Base-by-base conservation (phyloP, 2,113 vertebrate species). In the Catharus bicknelli region DNA sequence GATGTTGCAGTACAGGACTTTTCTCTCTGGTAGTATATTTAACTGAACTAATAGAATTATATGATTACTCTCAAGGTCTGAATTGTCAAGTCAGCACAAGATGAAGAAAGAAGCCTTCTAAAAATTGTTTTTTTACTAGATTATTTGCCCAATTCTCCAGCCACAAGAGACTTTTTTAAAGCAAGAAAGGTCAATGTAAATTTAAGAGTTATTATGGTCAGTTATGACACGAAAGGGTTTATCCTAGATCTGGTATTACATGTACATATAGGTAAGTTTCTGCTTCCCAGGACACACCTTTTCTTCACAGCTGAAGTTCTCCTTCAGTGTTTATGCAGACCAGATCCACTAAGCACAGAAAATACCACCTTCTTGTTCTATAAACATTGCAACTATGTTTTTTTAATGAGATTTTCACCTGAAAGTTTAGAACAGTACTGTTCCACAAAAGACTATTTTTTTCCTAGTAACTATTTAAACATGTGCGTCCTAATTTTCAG, bases 401-500 rank as follows among this genome's bases (percentile, higher is more conserved):
- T 69, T 47, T 51, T 27, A 50, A n/a, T 9, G 12, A 6, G 13
- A 50, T 59, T 87, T 59, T 53, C 30, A 67, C 16, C 13, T 17
- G 25, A 70, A 54, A 10, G 40, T 62, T 77, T 21, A 74, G 32
- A 83, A 86, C 5, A 63, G 19, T 6, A 54, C 4, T 53, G 20
- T 26, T 59, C 2, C 25, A 61, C 5, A 40, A 32, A 66, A 20
- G 0, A 38, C 0, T 9, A 3, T 68, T 25, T 30, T 19, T 51
- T 27, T 27, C 9, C 58, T 5, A 25, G 16, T 17, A 78, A 70
- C 9, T n/a, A 63, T 9, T 79, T 59, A 72, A 25, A 59, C 32
- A 13, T 5, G 5, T 2, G 2, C 8, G 34, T 82, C 47, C 30
- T 48, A 43, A 50, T 27, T 70, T 69, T 84, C 42, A 68, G 15